These are phyloP conservation scores for Agrochola lychnidis DNA, from an alignment of 2,888 invertebrate species.

Conservation along the genomic window DNA sequence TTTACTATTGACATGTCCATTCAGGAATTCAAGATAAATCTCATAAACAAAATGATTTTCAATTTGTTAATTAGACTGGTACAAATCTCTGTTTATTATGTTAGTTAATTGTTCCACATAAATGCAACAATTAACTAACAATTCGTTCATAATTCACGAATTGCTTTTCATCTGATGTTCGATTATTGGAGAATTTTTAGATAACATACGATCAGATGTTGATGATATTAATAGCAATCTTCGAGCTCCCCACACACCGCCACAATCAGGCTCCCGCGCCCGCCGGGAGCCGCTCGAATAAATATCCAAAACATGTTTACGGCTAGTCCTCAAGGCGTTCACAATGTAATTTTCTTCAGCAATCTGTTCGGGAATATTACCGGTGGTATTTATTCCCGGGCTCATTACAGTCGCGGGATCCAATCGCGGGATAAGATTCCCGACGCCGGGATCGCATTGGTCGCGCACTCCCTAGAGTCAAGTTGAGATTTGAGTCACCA, in stretches of 20 bases:
- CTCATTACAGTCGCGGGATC: constrained; percentile 82
- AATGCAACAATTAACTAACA: no score
- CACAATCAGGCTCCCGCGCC: constrained; percentile 53
- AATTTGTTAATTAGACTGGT: constrained; percentile 1
- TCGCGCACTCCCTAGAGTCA: constrained; percentile 79
- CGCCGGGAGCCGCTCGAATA: constrained; percentile 52
- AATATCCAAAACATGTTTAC: constrained; percentile 77
- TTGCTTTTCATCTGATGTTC: constrained; percentile 19
- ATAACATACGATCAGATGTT: constrained; percentile 28
- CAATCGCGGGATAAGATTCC: constrained; percentile 77
- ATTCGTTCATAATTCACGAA: constrained; percentile 3
- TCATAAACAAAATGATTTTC: neutral
- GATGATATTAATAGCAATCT: constrained; percentile 53
- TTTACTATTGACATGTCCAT: neutral
- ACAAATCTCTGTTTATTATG: constrained; percentile 6
- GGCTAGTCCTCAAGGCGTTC: constrained; percentile 67
- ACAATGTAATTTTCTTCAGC: constrained; percentile 78
- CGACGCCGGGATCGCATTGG: constrained; percentile 79
- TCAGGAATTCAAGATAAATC: neutral
- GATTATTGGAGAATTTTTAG: constrained; percentile 23
- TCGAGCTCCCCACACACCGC: constrained; percentile 20
- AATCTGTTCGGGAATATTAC: constrained; percentile 80
- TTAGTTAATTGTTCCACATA: neutral
- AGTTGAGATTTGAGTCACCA: constrained; percentile 76
- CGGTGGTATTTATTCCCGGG: constrained; percentile 83